Percentiles rank a stretch among this genome's conserved stretches.
These are phyloP conservation scores for Trachymyrmex septentrionalis DNA, from an alignment of 1,140 invertebrate genomes.

Conservation along the genomic window DNA sequence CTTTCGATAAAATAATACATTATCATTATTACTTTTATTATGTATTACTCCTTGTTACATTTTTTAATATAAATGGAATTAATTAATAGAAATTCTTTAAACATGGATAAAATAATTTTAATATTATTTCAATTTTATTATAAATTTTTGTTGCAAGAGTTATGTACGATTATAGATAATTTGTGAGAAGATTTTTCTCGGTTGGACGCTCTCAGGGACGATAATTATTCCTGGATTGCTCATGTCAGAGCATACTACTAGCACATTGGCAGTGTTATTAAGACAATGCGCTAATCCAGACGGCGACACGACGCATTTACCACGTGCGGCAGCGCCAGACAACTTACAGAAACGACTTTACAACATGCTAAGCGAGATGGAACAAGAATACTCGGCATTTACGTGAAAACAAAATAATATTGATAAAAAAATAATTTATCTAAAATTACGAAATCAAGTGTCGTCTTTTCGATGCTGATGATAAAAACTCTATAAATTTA, in stretches of 20 bases:
- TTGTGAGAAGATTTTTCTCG: constrained; percentile 89
- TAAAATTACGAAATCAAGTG: not conserved
- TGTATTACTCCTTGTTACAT: not conserved
- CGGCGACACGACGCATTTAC: constrained; percentile 80
- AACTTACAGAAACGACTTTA: constrained; percentile 85
- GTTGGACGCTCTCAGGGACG: constrained; percentile 88
- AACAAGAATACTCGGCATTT: constrained; percentile 74
- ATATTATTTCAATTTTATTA: not conserved
- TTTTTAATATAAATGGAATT: not conserved
- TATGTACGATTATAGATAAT: constrained; percentile 84
- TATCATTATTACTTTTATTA: not conserved
- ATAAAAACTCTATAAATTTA: not conserved
- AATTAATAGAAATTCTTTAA: not conserved
- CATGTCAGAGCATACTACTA: constrained; percentile 87
- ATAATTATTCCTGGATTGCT: constrained; percentile 88
- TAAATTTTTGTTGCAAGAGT: not conserved
- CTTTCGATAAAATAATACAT: not conserved
- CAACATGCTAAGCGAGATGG: constrained; percentile 86
- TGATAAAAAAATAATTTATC: constrained; percentile 1
- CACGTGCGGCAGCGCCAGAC: constrained; percentile 83
- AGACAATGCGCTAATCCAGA: constrained; percentile 88
- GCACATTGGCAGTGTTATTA: constrained; percentile 86
- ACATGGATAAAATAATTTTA: constrained; percentile 22
- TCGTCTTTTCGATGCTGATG: not conserved
- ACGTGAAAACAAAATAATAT: constrained; percentile 3